Evolutionary conservation across 2,113 vertebrate species (phyloP).

Genomic region (Furnarius figulus): DNA sequence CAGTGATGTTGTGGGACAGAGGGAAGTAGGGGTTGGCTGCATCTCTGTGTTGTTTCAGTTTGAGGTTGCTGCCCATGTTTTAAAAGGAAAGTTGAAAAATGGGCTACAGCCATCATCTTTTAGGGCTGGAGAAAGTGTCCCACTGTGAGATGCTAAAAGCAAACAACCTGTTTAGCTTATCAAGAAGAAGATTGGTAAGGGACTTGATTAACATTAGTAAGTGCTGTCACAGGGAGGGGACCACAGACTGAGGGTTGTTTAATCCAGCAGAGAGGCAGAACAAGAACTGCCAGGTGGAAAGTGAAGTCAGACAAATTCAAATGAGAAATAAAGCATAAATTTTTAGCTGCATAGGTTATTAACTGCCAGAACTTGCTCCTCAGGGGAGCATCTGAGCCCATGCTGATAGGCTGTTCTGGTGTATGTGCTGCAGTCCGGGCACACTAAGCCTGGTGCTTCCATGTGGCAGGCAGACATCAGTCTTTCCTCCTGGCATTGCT

Average conservation of each 20-base stretch:
- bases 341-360: not conserved
- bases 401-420: not conserved
- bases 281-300: not conserved
- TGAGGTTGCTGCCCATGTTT: not conserved
- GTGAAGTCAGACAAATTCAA: slow-evolving; percentile 18
- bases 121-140: not conserved
- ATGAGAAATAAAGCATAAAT: slow-evolving; percentile 1
- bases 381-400: not conserved
- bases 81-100: not conserved
- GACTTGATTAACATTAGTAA: not conserved
- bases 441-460: rapidly evolving
- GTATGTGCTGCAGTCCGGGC: not conserved
- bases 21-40: not conserved
- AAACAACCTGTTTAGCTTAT: not conserved
- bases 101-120: not conserved
- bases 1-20: rapidly evolving
- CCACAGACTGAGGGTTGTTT: not conserved
- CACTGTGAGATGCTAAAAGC: not conserved
- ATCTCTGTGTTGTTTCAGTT: not conserved
- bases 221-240: not conserved
- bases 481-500: not conserved
- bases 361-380: slow-evolving; percentile 15
- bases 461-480: not conserved
- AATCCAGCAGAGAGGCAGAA: not conserved
- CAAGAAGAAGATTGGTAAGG: not conserved